Conservation (phyloP, 2,888 invertebrate genomes). For the Andrena camellia region DNA sequence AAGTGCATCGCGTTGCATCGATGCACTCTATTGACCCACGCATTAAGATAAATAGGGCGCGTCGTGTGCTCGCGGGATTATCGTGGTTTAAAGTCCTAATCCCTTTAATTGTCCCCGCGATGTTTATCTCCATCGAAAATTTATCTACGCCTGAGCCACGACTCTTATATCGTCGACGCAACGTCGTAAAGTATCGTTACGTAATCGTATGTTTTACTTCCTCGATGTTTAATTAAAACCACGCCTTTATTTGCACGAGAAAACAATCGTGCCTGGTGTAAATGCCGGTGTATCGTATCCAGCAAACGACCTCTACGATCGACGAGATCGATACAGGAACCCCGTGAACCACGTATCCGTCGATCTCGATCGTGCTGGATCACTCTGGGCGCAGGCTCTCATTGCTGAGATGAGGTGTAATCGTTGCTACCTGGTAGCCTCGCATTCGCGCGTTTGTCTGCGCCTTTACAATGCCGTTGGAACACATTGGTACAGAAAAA, state of each 20-base stretch:
- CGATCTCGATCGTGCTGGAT: slow-evolving; percentile 71
- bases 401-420: slow-evolving; percentile 23
- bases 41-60: not conserved
- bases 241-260: slow-evolving; percentile 66
- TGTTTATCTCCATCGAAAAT: not conserved
- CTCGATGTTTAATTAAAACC: slow-evolving; percentile 64
- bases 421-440: slow-evolving; percentile 44
- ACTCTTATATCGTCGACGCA: not conserved
- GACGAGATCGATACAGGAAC: slow-evolving; percentile 59
- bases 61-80: not conserved
- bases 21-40: slow-evolving; percentile 13
- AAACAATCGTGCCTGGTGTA: slow-evolving; percentile 54
- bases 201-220: slow-evolving; percentile 26
- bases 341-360: slow-evolving; percentile 57
- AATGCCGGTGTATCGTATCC: slow-evolving; percentile 61
- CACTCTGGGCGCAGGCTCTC: slow-evolving; percentile 37
- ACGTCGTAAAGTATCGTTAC: slow-evolving; percentile 21
- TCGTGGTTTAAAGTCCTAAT: slow-evolving; percentile 17
- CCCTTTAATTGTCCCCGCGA: slow-evolving; percentile 9
- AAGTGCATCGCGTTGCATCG: not conserved
- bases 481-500: not conserved
- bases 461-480: not conserved
- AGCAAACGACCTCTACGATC: slow-evolving; percentile 62
- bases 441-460: slow-evolving; percentile 40
- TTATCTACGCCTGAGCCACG: not conserved